phyloP scores from a whole-genome alignment of 2,888 invertebrate genomes.

The Megastigmus dorsalis region DNA sequence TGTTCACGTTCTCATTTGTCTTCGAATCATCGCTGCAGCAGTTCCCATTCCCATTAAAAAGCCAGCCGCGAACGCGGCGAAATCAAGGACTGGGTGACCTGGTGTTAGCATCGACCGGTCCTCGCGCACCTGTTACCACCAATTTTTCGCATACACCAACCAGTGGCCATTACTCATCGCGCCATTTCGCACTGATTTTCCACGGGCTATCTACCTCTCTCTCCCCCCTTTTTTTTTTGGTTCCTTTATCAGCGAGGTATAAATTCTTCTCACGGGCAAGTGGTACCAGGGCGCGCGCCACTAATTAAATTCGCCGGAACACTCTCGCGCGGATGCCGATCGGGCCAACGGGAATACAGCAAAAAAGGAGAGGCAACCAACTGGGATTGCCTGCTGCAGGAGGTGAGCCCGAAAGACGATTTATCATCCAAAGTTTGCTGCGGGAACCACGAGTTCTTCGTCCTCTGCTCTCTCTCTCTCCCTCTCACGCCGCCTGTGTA shows the following conservation, averaged over 20 bases:
- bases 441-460: not conserved
- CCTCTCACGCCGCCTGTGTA: too few relatives aligned
- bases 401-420: not conserved
- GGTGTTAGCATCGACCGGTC: too few relatives aligned
- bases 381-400: not conserved
- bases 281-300: not conserved
- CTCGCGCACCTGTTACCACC: slow-evolving; percentile 1
- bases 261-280: not conserved
- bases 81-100: not conserved
- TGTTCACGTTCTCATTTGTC: not conserved
- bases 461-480: not conserved
- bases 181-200: not conserved
- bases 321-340: not conserved
- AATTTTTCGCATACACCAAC: slow-evolving; percentile 6
- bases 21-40: not conserved
- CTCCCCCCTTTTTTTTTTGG: not conserved
- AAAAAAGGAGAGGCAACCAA: not conserved
- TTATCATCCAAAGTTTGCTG: slow-evolving; percentile 26
- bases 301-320: not conserved
- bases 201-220: not conserved
- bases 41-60: not conserved
- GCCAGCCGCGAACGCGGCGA: not conserved
- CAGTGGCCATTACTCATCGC: not conserved
- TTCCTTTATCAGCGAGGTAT: not conserved
- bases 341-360: not conserved